These are phyloP conservation scores for Drosophila ironensis DNA, from an alignment of 1,140 invertebrate genomes.

Conservation along the genomic window DNA sequence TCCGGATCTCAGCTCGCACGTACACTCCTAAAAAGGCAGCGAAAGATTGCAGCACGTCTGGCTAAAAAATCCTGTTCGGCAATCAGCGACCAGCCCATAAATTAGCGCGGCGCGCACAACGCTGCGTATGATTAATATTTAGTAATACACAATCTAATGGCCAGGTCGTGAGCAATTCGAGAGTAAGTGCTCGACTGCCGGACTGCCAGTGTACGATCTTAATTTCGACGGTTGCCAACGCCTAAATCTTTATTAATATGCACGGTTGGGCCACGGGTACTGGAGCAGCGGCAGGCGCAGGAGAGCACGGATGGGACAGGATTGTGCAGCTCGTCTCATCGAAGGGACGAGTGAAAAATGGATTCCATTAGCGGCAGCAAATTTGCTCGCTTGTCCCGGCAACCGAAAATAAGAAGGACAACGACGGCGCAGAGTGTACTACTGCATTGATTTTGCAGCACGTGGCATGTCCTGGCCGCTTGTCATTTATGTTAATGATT, in stretches of 20 bases:
- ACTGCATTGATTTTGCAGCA: conserved; percentile 71
- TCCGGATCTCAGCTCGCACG: background rate
- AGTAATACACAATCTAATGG: conserved; percentile 74
- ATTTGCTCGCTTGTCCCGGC: conserved; percentile 50
- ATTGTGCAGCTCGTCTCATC: conserved; percentile 37
- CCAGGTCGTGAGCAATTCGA: conserved; percentile 54
- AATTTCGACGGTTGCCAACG: conserved; percentile 50
- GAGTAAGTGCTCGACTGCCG: conserved; percentile 35
- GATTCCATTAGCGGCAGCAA: conserved; percentile 61
- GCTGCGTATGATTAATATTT: conserved; percentile 73
- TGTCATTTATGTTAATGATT: conserved; percentile 75
- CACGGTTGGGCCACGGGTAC: conserved; percentile 41
- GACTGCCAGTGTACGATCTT: conserved; percentile 48
- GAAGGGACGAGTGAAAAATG: conserved; percentile 58
- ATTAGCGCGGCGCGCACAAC: conserved; percentile 48
- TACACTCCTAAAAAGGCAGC: conserved; percentile 33
- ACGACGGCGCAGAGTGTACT: conserved; percentile 2
- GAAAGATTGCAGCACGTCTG: conserved; percentile 58
- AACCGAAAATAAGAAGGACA: background rate
- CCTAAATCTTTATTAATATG: conserved; percentile 79
- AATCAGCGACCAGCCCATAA: conserved; percentile 56
- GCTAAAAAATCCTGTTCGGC: conserved; percentile 43
- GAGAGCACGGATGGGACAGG: conserved; percentile 28
- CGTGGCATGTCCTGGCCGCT: conserved; percentile 41
- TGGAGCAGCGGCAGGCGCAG: too few relatives aligned